phyloP scores from a whole-genome alignment of 2,113 vertebrate species.

The Malurus alboscapulatus region DNA sequence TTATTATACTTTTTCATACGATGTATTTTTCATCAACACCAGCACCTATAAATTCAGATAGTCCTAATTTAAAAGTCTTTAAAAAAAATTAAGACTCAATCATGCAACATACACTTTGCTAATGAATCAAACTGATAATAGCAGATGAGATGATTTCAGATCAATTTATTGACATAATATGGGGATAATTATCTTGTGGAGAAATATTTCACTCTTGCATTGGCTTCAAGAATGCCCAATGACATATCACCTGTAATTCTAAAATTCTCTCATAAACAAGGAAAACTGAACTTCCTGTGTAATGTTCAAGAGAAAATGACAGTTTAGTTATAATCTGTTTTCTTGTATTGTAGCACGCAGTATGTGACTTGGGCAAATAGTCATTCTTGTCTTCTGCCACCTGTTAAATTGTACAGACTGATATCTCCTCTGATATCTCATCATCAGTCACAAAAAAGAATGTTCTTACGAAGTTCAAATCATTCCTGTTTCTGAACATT shows the following conservation, averaged over 20 bases:
- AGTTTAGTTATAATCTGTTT: neutral
- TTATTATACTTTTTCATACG: neutral
- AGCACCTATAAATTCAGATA: neutral
- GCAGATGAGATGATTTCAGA: neutral
- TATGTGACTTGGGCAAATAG: neutral
- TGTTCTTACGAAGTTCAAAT: neutral
- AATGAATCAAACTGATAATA: neutral
- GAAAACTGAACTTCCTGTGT: neutral
- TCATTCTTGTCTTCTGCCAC: neutral
- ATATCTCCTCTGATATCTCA: neutral
- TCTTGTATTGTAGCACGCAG: neutral
- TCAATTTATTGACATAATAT: neutral
- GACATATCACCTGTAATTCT: neutral
- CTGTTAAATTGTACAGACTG: neutral
- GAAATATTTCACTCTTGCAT: neutral
- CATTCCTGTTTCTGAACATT: neutral
- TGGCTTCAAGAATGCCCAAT: neutral
- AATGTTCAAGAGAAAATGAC: neutral
- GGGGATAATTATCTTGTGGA: neutral
- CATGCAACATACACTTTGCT: neutral
- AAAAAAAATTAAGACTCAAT: neutral
- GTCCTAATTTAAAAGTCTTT: neutral
- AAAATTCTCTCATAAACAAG: neutral
- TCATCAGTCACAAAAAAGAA: neutral
- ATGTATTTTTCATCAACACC: neutral